Conservation (phyloP, 2,797 vertebrate species). For the Helicolenus hilgendorfi region DNA sequence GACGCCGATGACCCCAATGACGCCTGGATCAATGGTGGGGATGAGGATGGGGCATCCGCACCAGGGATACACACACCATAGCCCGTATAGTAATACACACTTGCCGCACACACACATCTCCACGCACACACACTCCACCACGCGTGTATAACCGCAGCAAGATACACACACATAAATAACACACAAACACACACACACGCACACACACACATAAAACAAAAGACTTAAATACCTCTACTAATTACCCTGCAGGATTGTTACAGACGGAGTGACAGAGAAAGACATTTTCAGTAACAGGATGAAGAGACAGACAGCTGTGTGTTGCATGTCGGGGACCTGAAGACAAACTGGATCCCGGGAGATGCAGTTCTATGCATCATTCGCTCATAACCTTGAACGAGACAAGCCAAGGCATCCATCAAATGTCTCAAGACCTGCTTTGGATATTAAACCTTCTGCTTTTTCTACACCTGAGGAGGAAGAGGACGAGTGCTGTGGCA, state of each 20-base stretch:
- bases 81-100: constrained; percentile 96
- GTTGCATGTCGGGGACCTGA: constrained; percentile 79
- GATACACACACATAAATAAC: constrained; percentile 60
- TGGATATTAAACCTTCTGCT: constrained; percentile 72
- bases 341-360: constrained; percentile 66
- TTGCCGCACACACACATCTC: constrained; percentile 93
- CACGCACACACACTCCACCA: constrained; percentile 97
- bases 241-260: constrained; percentile 88
- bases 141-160: constrained; percentile 94
- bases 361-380: constrained; percentile 83
- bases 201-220: constrained; percentile 42
- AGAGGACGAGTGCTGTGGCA: constrained; percentile 28
- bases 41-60: constrained; percentile 94
- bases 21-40: constrained; percentile 94
- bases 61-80: constrained; percentile 96
- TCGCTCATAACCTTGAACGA: constrained; percentile 54
- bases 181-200: constrained; percentile 11
- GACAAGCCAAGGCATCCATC: constrained; percentile 57
- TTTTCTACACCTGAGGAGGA: constrained; percentile 75
- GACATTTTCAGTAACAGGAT: constrained; percentile 82
- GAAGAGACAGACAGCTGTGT: constrained; percentile 82
- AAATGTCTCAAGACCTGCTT: constrained; percentile 62
- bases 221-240: constrained; percentile 89
- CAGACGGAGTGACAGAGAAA: constrained; percentile 67
- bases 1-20: constrained; percentile 94